Evolutionary conservation across 2,888 invertebrate genomes (phyloP), one percentile per base, ranked within the genome.

Genomic region (Drosophila rubida): DNA sequence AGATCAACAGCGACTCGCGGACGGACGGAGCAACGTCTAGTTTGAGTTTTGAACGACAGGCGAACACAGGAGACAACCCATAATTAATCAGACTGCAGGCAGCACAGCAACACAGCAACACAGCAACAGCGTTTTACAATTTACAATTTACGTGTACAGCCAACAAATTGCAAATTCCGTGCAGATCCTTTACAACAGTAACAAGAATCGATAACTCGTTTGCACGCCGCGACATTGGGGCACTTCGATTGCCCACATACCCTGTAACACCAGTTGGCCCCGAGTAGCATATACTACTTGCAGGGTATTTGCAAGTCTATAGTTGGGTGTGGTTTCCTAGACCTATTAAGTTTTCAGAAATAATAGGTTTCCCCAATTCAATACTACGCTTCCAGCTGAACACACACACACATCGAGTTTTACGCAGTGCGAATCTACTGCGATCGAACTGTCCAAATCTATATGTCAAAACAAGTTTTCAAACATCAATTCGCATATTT

Each of bases 401-500:
- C 58, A 49, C 42, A 16, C 30, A 54, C 23, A 50, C 25, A 23
- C 9, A 45, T n/a, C 14, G 8, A 37, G 8, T n/a, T 32, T 32
- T 32, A 23, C 11, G 6, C 39, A 23, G 14, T 51, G 23, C 22
- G 35, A 50, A 39, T 35, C 32, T 11, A 50, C 32, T 19, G 23
- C 11, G 30, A 9, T 25, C 25, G 45, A 35, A 46, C 39, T 63
- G 42, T 30, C 30, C 25, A 48, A 59, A 73, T 63, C 54, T 19
- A 59, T 59, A 39, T 50, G 68, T 57, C 48, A 64, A 87, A 88
- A 88, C 81, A 70, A 71, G 88, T 83, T 83, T 83, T 60, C 57
- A 87, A 84, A 80, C 87, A 84, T 84, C 72, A 81, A 85, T 86
- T 84, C 88, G 76, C 79, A 88, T 87, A 84, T 88, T 88, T 88